Evolutionary conservation across 2,888 invertebrate genomes (phyloP).

Genomic region (Pelosia muscerda): DNA sequence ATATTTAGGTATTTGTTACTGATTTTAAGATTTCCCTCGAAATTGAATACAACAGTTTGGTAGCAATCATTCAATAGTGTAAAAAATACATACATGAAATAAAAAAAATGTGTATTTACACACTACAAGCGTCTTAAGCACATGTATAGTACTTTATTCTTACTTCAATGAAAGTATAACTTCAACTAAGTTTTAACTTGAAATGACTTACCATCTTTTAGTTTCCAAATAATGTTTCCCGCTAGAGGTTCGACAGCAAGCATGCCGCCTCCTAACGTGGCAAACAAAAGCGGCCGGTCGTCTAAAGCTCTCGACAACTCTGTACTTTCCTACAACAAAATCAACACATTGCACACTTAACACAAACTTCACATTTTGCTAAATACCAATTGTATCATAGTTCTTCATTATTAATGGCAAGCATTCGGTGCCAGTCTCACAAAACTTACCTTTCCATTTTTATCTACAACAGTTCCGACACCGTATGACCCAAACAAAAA

Average conservation of each 20-base stretch:
- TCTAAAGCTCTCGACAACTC: constrained; percentile 89
- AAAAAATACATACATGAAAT: not conserved
- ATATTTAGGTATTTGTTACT: not conserved
- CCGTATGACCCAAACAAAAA: constrained; percentile 70
- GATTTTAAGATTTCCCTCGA: not conserved
- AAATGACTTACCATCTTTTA: constrained; percentile 92
- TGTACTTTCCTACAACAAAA: constrained; percentile 84
- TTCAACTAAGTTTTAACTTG: not conserved
- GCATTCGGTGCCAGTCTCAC: constrained; percentile 57
- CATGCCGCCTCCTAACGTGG: constrained; percentile 97
- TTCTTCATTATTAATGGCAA: constrained; percentile 43
- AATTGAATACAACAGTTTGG: not conserved
- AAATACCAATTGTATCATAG: constrained; percentile 27
- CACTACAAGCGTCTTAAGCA: not conserved
- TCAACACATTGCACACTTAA: constrained; percentile 33
- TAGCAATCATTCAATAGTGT: not conserved
- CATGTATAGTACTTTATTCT: not conserved
- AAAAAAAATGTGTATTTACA: not conserved
- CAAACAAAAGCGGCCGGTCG: constrained; percentile 93
- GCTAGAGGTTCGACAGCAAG: constrained; percentile 95
- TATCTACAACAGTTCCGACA: constrained; percentile 68
- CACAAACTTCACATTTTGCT: constrained; percentile 31
- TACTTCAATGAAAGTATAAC: not conserved
- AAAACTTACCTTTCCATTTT: constrained; percentile 72
- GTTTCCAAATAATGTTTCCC: constrained; percentile 95